Conservation (phyloP, 2,113 vertebrate genomes). For the Ctenodactylus gundi region DNA sequence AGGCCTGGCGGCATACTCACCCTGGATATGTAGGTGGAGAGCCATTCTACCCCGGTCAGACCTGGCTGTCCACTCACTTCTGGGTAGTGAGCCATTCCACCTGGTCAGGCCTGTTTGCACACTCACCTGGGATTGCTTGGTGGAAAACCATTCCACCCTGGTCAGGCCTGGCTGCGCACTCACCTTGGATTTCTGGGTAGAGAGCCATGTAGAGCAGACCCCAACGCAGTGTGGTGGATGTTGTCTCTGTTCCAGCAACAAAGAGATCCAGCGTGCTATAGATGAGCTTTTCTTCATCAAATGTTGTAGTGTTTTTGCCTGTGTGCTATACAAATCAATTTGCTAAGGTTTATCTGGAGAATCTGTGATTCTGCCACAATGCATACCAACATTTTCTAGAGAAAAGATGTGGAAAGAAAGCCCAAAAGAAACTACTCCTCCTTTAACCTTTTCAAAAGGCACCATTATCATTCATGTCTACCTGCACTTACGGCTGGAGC, state of each 20-base stretch:
- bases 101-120: too few relatives aligned
- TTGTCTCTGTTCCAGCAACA: conserved; percentile 86
- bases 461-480: background rate
- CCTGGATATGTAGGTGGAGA: conserved; percentile 85
- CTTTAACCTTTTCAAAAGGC: background rate
- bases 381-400: background rate
- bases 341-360: background rate
- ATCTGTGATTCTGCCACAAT: background rate
- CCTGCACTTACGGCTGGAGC: background rate
- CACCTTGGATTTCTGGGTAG: conserved; percentile 88
- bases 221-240: conserved; percentile 86
- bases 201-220: conserved; percentile 86
- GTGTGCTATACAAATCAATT: conserved; percentile 51
- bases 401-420: background rate
- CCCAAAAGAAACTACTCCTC: background rate
- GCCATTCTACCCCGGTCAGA: too few relatives aligned
- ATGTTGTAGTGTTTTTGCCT: conserved; percentile 52
- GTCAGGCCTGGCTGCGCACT: rapidly evolving
- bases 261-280: conserved; percentile 84
- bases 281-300: conserved; percentile 82
- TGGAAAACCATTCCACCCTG: background rate
- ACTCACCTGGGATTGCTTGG: too few relatives aligned
- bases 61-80: too few relatives aligned
- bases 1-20: conserved; percentile 41
- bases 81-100: too few relatives aligned